A percentile compares a stretch with the other conserved stretches of the same genome.
These are phyloP conservation scores for Cryptocheilus praepositus DNA, from an alignment of 2,888 invertebrate species.

Conservation along the genomic window DNA sequence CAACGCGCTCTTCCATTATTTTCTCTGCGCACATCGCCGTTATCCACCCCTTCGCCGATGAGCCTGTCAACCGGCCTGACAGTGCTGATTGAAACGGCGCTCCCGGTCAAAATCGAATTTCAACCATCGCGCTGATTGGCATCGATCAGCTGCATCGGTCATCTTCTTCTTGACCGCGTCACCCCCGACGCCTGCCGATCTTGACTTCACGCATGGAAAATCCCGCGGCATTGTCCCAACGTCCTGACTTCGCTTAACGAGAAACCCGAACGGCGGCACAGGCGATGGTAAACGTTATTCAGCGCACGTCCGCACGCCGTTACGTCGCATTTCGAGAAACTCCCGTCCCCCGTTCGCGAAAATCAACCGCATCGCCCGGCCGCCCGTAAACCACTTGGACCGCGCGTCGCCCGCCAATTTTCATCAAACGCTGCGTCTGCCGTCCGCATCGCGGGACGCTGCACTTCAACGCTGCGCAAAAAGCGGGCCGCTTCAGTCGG, in stretches of 20 bases:
- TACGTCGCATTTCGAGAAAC: too few relatives aligned
- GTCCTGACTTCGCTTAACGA: too few relatives aligned
- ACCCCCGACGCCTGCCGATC: conserved; percentile 42
- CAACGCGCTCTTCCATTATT: conserved; percentile 13
- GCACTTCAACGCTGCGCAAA: neutral
- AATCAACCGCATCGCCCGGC: too few relatives aligned
- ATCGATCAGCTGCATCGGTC: conserved; percentile 10
- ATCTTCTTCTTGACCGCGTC: conserved; percentile 29
- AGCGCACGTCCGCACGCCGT: too few relatives aligned
- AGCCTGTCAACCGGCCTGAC: conserved; percentile 61
- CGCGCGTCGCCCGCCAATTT: too few relatives aligned
- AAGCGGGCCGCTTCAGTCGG: conserved; percentile 37
- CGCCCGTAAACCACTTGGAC: too few relatives aligned
- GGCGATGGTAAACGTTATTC: too few relatives aligned
- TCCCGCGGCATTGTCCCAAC: too few relatives aligned
- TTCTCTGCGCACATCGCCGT: conserved; percentile 1
- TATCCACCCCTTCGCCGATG: conserved; percentile 36
- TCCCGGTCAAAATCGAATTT: conserved; percentile 61
- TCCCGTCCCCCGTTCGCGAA: too few relatives aligned
- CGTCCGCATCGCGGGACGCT: conserved; percentile 6
- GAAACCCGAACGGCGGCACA: too few relatives aligned
- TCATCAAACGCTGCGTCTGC: too few relatives aligned
- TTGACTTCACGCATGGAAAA: conserved; percentile 7
- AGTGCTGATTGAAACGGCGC: conserved; percentile 65
- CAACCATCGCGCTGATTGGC: conserved; percentile 45